Percentiles rank a stretch among this genome's conserved stretches.
Conservation (phyloP, 2,797 vertebrate species). For the Malurus leucopterus region DNA sequence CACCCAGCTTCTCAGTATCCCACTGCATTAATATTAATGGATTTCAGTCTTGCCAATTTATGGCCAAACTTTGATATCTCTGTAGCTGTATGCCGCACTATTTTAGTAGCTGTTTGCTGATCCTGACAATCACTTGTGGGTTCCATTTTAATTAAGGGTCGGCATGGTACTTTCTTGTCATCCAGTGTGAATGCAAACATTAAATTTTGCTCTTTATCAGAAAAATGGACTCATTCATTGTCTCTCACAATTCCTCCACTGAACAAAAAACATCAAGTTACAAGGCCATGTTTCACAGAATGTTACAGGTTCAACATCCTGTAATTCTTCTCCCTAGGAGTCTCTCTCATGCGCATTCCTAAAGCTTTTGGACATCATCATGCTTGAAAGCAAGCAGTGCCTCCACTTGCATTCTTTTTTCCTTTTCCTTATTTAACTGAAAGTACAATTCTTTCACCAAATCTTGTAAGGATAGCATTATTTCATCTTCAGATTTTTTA, state of each 20-base stretch:
- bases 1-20: not conserved
- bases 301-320: not conserved
- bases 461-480: not conserved
- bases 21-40: not conserved
- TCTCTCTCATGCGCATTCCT: not conserved
- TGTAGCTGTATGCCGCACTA: fast-evolving
- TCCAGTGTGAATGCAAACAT: not conserved
- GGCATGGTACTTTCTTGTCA: not conserved
- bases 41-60: not conserved
- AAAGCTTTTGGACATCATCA: not conserved
- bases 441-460: not conserved
- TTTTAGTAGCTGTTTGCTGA: not conserved
- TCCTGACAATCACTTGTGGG: not conserved
- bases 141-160: not conserved
- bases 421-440: not conserved
- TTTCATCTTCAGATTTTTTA: not conserved
- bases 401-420: not conserved
- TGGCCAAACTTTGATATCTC: not conserved
- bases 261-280: not conserved
- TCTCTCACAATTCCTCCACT: not conserved
- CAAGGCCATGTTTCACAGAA: not conserved
- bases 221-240: too few relatives aligned
- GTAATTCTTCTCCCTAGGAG: not conserved
- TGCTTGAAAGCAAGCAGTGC: not conserved
- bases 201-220: not conserved